Evolutionary conservation across 2,888 invertebrate genomes (phyloP).

Genomic region (Panzeria rudis): DNA sequence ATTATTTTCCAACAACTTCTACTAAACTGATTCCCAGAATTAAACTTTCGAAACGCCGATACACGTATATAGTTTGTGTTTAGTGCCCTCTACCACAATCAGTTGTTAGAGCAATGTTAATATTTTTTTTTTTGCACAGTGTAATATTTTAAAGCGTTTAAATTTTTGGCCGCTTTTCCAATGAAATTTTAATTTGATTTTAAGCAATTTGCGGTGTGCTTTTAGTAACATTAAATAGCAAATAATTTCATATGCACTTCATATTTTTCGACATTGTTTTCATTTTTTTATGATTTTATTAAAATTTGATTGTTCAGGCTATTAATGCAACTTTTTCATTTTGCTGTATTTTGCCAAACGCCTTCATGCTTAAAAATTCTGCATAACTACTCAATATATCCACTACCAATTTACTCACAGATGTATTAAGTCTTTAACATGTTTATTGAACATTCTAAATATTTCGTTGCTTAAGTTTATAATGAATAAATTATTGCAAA

Average conservation of each 20-base stretch:
- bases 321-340: background rate
- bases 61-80: no score
- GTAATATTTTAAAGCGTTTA: background rate
- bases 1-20: no score
- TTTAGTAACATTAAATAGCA: constrained; percentile 25
- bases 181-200: constrained; percentile 5
- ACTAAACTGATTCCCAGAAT: no score
- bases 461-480: constrained; percentile 44
- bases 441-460: constrained; percentile 64
- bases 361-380: constrained; percentile 54
- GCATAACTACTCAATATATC: constrained; percentile 11
- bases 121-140: no score
- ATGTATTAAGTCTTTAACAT: constrained; percentile 37
- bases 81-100: no score
- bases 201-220: constrained; percentile 1
- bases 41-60: no score
- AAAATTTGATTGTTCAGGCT: constrained; percentile 24
- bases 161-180: background rate
- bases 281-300: constrained; percentile 26
- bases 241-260: constrained; percentile 43
- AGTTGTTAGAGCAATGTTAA: no score
- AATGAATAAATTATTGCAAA: constrained; percentile 55
- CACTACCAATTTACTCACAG: constrained; percentile 17
- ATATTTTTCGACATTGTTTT: constrained; percentile 33
- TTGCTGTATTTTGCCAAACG: constrained; percentile 35